Conservation (phyloP, 2,888 invertebrate genomes). For the Philaethria dido region DNA sequence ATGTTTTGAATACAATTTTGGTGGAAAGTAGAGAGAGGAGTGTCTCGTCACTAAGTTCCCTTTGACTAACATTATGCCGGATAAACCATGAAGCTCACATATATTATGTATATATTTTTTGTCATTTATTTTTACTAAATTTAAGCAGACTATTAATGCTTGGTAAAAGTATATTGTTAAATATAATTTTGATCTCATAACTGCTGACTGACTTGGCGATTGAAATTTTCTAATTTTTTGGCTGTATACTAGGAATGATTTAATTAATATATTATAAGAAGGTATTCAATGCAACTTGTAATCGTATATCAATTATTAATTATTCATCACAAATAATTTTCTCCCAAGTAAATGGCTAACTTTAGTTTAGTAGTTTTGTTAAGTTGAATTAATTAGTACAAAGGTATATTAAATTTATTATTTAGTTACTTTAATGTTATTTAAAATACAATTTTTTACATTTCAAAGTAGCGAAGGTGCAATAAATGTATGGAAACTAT, state of each 20-base stretch:
- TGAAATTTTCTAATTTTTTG: constrained; percentile 45
- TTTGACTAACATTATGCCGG: no score
- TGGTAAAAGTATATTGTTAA: constrained; percentile 29
- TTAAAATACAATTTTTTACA: constrained; percentile 46
- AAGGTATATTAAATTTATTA: constrained; percentile 59
- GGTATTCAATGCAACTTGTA: constrained; percentile 50
- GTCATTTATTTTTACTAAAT: background rate
- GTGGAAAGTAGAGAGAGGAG: no score
- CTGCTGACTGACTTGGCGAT: constrained; percentile 60
- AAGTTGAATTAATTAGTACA: constrained; percentile 76
- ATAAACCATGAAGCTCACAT: no score
- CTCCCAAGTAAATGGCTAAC: constrained; percentile 27
- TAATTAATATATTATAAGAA: constrained; percentile 46
- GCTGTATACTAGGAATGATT: constrained; percentile 36
- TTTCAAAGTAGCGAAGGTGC: constrained; percentile 61
- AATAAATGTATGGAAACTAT: constrained; percentile 53
- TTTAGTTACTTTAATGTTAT: constrained; percentile 49
- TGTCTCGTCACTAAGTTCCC: no score
- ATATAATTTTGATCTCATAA: constrained; percentile 71
- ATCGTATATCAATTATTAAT: constrained; percentile 38
- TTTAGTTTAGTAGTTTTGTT: constrained; percentile 47
- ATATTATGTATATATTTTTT: background rate
- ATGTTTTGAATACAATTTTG: no score
- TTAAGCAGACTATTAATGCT: constrained; percentile 14
- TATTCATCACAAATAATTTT: constrained; percentile 59